Evolutionary conservation across 2,113 vertebrate species (phyloP).

Genomic region (Clarias gariepinus): DNA sequence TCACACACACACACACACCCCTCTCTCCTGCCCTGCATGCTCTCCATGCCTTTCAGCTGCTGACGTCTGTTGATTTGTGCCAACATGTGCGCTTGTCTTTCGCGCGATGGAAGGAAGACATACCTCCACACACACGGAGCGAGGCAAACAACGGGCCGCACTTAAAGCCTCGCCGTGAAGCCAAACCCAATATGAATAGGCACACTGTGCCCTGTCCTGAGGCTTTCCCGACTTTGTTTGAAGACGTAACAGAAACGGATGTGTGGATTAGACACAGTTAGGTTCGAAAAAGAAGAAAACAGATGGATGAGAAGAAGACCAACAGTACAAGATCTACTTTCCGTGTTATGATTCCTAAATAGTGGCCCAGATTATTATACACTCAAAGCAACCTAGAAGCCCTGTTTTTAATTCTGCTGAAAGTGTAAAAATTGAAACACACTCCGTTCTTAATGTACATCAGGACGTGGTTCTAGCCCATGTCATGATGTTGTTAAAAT

Average conservation of each 20-base stretch:
- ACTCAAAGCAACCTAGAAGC: background rate
- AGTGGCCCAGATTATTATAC: background rate
- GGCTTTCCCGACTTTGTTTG: slow-evolving; percentile 6
- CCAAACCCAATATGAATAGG: slow-evolving; percentile 21
- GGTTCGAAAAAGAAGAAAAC: background rate
- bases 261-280: background rate
- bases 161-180: slow-evolving; percentile 35
- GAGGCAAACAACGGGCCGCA: slow-evolving; percentile 20
- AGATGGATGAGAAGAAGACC: background rate
- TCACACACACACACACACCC: slow-evolving; percentile 11
- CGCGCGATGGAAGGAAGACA: background rate
- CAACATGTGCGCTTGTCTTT: slow-evolving; percentile 18
- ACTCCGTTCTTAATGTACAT: background rate
- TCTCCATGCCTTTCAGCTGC: slow-evolving; percentile 36
- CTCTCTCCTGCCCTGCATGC: slow-evolving; percentile 9
- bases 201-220: slow-evolving; percentile 28
- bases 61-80: slow-evolving; percentile 45
- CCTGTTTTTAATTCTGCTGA: background rate
- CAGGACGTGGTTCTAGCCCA: background rate
- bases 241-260: background rate
- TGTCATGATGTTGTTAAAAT: background rate
- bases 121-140: slow-evolving; percentile 1
- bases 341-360: background rate
- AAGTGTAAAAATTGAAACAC: background rate
- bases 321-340: background rate